These are phyloP conservation scores for Ctenopoma multispine DNA, from an alignment of 2,797 vertebrate genomes.

Conservation along the genomic window DNA sequence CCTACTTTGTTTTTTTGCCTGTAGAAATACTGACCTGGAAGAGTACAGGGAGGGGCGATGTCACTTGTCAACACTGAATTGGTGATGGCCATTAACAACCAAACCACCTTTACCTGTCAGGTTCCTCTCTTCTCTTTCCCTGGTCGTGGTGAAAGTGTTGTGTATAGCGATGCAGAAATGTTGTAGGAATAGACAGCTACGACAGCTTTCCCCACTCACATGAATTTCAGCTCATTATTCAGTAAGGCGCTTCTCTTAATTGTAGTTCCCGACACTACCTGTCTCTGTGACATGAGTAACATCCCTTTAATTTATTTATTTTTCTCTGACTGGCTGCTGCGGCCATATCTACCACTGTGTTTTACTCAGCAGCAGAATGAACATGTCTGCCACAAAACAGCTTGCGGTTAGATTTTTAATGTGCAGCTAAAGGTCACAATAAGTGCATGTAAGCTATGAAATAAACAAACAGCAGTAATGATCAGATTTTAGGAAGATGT, in stretches of 20 bases:
- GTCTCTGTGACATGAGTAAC: conserved; percentile 31
- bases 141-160: conserved; percentile 16
- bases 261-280: conserved; percentile 45
- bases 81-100: conserved; percentile 80
- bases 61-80: conserved; percentile 63
- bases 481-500: conserved; percentile 15
- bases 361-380: not conserved
- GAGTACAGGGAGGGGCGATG: conserved; percentile 25
- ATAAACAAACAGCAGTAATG: conserved; percentile 11
- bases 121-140: conserved; percentile 31
- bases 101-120: conserved; percentile 69
- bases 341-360: not conserved
- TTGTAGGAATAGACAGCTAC: conserved; percentile 27
- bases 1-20: conserved; percentile 18
- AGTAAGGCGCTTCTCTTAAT: conserved; percentile 51
- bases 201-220: conserved; percentile 34
- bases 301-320: conserved; percentile 10
- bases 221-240: conserved; percentile 50
- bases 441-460: conserved; percentile 5
- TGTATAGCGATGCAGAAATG: conserved; percentile 25
- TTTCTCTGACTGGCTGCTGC: not conserved
- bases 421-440: not conserved
- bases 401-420: not conserved
- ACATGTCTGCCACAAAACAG: not conserved
- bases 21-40: conserved; percentile 27